Conservation (phyloP, 2,888 invertebrate species). For the Pollenia griseotomentosa region DNA sequence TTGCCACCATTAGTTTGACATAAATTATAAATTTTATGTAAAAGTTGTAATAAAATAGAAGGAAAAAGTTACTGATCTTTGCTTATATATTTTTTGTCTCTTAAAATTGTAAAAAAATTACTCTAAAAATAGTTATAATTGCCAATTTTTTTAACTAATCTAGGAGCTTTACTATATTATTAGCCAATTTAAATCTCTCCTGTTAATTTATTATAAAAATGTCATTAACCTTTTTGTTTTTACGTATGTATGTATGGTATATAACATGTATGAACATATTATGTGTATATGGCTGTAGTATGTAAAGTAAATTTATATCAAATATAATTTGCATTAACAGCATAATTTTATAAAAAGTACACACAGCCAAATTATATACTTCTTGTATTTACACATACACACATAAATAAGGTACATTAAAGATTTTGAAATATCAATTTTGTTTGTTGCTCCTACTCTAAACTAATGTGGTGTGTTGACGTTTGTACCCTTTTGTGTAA, state of each 20-base stretch:
- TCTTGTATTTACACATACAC: not conserved
- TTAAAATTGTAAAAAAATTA: too few relatives aligned
- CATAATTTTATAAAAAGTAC: conserved; percentile 58
- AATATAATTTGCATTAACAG: conserved; percentile 70
- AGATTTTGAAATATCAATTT: conserved; percentile 58
- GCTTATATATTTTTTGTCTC: too few relatives aligned
- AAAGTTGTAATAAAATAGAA: not conserved
- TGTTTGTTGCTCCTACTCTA: conserved; percentile 31
- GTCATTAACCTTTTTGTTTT: conserved; percentile 54
- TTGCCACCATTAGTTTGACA: conserved; percentile 1
- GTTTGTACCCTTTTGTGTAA: conserved; percentile 5
- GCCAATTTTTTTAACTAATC: too few relatives aligned
- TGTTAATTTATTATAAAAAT: conserved; percentile 44
- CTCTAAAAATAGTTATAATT: too few relatives aligned
- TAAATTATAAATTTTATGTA: conserved; percentile 2
- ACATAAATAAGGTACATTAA: conserved; percentile 41
- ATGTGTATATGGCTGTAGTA: not conserved
- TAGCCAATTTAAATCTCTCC: not conserved
- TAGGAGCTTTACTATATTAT: too few relatives aligned
- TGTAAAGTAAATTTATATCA: conserved; percentile 60
- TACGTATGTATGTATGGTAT: conserved; percentile 15
- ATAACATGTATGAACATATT: not conserved
- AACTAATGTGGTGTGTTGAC: conserved; percentile 7
- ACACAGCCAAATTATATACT: not conserved
- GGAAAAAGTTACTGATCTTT: conserved; percentile 8